These are phyloP conservation scores for Panurus biarmicus DNA, from an alignment of 2,113 vertebrate genomes.

Conservation along the genomic window DNA sequence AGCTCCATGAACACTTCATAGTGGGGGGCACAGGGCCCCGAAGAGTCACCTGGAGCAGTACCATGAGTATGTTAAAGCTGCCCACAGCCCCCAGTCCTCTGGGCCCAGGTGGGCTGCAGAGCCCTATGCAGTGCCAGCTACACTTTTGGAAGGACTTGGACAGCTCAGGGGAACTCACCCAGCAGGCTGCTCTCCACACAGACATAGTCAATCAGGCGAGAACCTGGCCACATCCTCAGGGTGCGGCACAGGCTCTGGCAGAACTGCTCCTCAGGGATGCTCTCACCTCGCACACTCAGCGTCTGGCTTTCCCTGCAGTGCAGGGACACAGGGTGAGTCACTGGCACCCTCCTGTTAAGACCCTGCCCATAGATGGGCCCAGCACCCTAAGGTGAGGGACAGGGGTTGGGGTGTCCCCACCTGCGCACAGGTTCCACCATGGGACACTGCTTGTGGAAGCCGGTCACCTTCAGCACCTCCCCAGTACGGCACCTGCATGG, in stretches of 20 bases:
- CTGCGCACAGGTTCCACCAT: constrained; percentile 80
- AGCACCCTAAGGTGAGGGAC: background rate
- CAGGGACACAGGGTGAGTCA: background rate
- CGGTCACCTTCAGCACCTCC: constrained; percentile 80
- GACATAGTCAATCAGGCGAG: constrained; percentile 82
- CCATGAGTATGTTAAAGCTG: rapidly evolving
- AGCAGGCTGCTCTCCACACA: constrained; percentile 84
- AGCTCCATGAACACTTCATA: constrained; percentile 90
- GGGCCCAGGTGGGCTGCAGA: background rate
- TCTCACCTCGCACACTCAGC: constrained; percentile 84
- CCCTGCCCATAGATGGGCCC: background rate
- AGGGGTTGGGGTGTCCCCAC: constrained; percentile 47
- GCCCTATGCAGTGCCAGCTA: rapidly evolving
- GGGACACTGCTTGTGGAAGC: constrained; percentile 83
- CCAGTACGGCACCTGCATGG: constrained; percentile 74
- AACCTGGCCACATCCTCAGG: constrained; percentile 78
- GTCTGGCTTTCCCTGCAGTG: constrained; percentile 68
- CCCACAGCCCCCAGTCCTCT: background rate
- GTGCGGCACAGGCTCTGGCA: constrained; percentile 70
- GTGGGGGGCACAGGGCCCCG: constrained; percentile 80
- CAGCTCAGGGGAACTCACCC: constrained; percentile 68
- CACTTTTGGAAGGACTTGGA: rapidly evolving
- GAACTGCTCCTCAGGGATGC: constrained; percentile 77
- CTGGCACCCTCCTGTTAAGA: background rate
- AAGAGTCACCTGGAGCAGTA: constrained; percentile 70